Evolutionary conservation across 2,113 vertebrate species (phyloP).

Genomic region (Hoplias malabaricus): DNA sequence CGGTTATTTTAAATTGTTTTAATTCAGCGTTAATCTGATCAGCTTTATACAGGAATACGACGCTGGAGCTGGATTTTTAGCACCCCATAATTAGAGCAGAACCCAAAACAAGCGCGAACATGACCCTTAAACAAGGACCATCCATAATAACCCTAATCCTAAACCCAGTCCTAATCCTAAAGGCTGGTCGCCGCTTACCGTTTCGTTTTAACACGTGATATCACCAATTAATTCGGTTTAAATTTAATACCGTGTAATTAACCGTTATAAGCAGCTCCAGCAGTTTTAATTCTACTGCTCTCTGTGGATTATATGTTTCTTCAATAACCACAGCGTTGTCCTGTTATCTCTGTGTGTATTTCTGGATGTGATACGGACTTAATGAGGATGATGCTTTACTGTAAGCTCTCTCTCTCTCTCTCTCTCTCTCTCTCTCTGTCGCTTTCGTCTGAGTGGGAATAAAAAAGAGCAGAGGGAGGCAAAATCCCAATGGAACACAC

Average conservation of each 20-base stretch:
- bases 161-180: background rate
- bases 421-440: background rate
- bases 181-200: background rate
- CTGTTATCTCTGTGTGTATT: background rate
- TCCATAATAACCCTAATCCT: background rate
- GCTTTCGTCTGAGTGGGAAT: conserved; percentile 63
- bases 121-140: background rate
- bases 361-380: conserved; percentile 51
- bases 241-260: background rate
- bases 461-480: conserved; percentile 61
- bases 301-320: background rate
- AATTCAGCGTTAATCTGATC: too few species aligned
- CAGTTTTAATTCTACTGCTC: too few species aligned
- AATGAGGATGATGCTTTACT: conserved; percentile 70
- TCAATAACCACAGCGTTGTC: background rate
- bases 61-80: too few species aligned
- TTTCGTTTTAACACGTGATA: background rate
- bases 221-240: background rate
- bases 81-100: too few species aligned
- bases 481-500: background rate
- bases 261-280: too few species aligned
- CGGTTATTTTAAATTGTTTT: background rate
- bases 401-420: conserved; percentile 54
- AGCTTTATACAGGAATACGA: too few species aligned
- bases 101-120: background rate